Percentiles rank a stretch among this genome's conserved stretches.
Conservation (phyloP, 2,888 invertebrate genomes). For the Ichneumoninae sp. region DNA sequence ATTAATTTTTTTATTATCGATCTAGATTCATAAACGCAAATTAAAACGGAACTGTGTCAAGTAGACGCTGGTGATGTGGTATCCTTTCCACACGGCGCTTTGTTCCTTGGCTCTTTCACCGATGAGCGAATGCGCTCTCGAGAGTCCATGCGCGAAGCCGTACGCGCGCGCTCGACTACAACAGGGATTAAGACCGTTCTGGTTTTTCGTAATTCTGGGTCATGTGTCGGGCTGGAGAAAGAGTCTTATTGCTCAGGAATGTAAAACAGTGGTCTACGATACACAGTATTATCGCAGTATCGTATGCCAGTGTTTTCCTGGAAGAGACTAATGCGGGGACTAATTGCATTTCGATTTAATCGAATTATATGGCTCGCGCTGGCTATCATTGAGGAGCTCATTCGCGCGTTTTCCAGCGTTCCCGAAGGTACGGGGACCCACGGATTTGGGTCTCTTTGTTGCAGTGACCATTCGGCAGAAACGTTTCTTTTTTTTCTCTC, state of each 20-base stretch:
- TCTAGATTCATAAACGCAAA: constrained; percentile 23
- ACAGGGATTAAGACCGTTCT: constrained; percentile 55
- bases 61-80: background rate
- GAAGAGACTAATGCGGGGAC: background rate
- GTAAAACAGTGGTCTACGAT: constrained; percentile 10
- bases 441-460: constrained; percentile 43
- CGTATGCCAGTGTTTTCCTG: background rate
- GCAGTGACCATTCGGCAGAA: constrained; percentile 4
- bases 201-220: constrained; percentile 53
- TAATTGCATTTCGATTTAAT: constrained; percentile 28
- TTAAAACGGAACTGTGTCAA: constrained; percentile 39
- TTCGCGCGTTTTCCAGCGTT: background rate
- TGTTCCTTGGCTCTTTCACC: constrained; percentile 19
- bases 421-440: background rate
- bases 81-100: constrained; percentile 19
- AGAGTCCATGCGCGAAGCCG: constrained; percentile 36
- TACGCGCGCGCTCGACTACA: constrained; percentile 35
- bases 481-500: constrained; percentile 31
- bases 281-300: background rate
- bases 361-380: background rate
- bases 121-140: background rate
- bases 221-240: constrained; percentile 31
- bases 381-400: background rate
- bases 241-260: constrained; percentile 37
- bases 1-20: background rate